Percentiles rank a stretch among this genome's conserved stretches.
Conservation (phyloP, 2,113 vertebrate genomes). For the Cheilinus undulatus region DNA sequence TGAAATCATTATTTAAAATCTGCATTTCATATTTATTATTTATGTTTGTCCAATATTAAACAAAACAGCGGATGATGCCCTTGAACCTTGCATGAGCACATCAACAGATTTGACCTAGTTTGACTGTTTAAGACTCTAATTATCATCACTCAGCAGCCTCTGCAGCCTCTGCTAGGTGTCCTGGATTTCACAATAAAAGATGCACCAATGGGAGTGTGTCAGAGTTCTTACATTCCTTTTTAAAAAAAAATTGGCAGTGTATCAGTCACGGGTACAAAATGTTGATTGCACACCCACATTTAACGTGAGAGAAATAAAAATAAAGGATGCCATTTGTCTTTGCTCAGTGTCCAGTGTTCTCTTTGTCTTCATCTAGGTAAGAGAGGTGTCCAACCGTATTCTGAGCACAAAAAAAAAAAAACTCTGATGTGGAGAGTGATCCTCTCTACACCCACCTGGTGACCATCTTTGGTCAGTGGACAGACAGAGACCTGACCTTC, state of each 20-base stretch:
- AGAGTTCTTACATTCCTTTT: not conserved
- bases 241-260: not conserved
- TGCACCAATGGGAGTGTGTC: not conserved
- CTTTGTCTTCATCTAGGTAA: conserved; percentile 76
- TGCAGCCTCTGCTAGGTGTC: not conserved
- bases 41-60: too few species aligned
- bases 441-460: conserved; percentile 81
- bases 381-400: conserved; percentile 86
- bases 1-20: too few species aligned
- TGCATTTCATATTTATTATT: too few species aligned
- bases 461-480: conserved; percentile 89
- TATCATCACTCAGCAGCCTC: too few species aligned
- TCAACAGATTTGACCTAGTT: not conserved
- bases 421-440: conserved; percentile 74
- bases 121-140: not conserved
- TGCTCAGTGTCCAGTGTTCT: conserved; percentile 84
- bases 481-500: conserved; percentile 89
- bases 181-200: too few species aligned
- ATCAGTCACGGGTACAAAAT: not conserved
- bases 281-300: not conserved
- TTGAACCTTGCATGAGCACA: not conserved
- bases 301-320: not conserved
- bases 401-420: conserved; percentile 75
- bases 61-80: too few species aligned
- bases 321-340: conserved; percentile 19